phyloP scores from a whole-genome alignment of 2,888 invertebrate species.

The Operophtera brumata region DNA sequence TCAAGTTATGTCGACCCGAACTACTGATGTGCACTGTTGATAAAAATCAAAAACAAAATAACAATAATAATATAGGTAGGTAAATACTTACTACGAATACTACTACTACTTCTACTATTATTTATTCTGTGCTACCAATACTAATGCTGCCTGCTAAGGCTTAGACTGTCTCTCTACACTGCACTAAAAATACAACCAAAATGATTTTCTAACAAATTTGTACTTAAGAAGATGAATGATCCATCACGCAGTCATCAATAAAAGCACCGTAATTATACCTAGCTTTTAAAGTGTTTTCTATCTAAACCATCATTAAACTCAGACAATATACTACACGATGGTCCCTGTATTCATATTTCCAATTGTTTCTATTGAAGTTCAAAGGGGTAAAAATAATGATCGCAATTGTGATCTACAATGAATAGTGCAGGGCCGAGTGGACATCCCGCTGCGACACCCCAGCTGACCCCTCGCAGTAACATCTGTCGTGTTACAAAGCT shows the following conservation, averaged over 20 bases:
- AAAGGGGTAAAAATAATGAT: conserved; percentile 34
- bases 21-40: too few relatives aligned
- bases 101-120: too few relatives aligned
- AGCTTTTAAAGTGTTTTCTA: neutral
- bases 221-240: too few relatives aligned
- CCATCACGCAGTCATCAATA: neutral
- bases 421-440: conserved; percentile 30
- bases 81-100: too few relatives aligned
- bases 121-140: too few relatives aligned
- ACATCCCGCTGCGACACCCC: conserved; percentile 42
- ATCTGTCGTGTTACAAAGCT: conserved; percentile 32
- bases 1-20: too few relatives aligned
- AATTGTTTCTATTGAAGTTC: conserved; percentile 28
- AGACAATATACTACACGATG: neutral
- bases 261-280: neutral
- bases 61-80: too few relatives aligned
- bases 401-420: conserved; percentile 28
- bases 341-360: conserved; percentile 17
- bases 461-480: conserved; percentile 40
- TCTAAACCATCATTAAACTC: neutral
- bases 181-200: too few relatives aligned
- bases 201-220: too few relatives aligned
- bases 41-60: too few relatives aligned
- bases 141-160: too few relatives aligned
- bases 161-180: too few relatives aligned